A percentile compares a stretch with the other conserved stretches of the same genome.
Evolutionary conservation across 2,113 vertebrate genomes (phyloP).

Genomic region (Tinamus guttatus): DNA sequence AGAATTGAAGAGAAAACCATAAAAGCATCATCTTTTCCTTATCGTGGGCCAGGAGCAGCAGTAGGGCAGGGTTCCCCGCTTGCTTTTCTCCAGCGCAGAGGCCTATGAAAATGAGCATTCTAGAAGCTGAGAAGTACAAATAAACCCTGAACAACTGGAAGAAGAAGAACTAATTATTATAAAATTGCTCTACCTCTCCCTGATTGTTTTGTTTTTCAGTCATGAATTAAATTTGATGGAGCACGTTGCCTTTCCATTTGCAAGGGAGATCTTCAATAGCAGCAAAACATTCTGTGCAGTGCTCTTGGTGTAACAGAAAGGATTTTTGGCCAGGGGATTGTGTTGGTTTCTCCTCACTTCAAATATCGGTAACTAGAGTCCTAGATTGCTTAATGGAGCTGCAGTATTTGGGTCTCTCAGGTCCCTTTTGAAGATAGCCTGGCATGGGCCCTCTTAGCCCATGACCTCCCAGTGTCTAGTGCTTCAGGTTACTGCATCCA

Average conservation of each 20-base stretch:
- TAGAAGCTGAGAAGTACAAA: not conserved
- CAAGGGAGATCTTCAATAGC: fast-evolving
- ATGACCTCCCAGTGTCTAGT: not conserved
- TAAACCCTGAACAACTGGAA: not conserved
- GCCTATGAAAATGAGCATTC: not conserved
- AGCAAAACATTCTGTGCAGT: not conserved
- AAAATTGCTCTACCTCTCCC: not conserved
- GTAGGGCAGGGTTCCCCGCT: not conserved
- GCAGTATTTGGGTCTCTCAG: not conserved
- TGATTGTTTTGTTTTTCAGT: not conserved
- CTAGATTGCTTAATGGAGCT: not conserved
- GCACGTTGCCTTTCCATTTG: not conserved
- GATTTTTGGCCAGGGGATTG: fast-evolving
- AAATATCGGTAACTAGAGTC: not conserved
- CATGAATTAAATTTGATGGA: not conserved
- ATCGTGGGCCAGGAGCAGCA: not conserved
- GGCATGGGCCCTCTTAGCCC: not conserved
- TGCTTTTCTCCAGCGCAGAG: not conserved
- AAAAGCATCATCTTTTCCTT: not conserved
- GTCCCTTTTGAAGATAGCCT: not conserved
- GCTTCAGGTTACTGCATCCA: not conserved
- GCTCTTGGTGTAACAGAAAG: not conserved
- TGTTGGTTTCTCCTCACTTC: not conserved
- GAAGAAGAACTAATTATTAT: not conserved
- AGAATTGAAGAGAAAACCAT: not conserved